Evolutionary conservation across 2,797 vertebrate species (phyloP).

Genomic region (Chloroceryle amazona): DNA sequence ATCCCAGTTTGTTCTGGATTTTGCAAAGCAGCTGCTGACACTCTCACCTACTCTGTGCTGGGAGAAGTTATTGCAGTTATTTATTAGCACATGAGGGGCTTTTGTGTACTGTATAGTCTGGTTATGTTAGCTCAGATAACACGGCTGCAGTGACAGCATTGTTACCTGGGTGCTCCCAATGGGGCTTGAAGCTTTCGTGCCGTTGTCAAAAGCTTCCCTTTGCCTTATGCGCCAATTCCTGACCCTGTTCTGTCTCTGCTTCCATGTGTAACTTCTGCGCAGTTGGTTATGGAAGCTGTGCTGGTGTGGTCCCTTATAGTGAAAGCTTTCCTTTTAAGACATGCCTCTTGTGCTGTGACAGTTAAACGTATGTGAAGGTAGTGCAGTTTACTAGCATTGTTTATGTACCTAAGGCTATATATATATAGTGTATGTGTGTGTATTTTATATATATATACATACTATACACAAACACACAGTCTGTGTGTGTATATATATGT

Average conservation of each 20-base stretch:
- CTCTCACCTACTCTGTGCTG: not conserved
- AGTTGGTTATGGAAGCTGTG: not conserved
- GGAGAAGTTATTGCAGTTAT: not conserved
- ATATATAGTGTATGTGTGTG: not conserved
- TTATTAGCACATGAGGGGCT: not conserved
- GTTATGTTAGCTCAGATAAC: not conserved
- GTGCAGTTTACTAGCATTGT: not conserved
- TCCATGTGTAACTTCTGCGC: accelerated
- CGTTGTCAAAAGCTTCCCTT: not conserved
- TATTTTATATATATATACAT: not conserved
- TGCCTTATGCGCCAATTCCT: accelerated
- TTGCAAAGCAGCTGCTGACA: not conserved
- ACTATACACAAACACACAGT: not conserved
- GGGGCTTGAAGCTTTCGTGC: not conserved
- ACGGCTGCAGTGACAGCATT: accelerated
- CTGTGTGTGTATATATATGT: no score
- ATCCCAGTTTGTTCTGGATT: not conserved
- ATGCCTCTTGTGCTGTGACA: not conserved
- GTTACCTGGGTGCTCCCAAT: accelerated
- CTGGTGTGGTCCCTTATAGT: not conserved
- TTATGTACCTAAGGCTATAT: not conserved
- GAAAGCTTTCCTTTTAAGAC: not conserved
- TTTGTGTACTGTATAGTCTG: not conserved
- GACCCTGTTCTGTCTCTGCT: not conserved
- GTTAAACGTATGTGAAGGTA: accelerated